These are phyloP conservation scores for Tinea trinotella DNA, from an alignment of 2,888 invertebrate species.

Conservation along the genomic window DNA sequence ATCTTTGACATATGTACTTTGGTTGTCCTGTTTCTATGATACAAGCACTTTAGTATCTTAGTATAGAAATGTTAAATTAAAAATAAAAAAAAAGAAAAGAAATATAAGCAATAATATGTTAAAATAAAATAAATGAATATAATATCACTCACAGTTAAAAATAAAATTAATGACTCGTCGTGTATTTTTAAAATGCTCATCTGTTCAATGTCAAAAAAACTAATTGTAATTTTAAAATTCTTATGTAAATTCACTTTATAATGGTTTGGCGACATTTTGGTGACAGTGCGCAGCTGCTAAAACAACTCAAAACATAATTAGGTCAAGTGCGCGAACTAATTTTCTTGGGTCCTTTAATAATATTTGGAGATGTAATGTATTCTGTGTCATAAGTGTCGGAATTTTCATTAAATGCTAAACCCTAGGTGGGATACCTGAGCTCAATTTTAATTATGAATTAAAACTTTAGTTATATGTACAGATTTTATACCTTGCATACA, in stretches of 20 bases:
- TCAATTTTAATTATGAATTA: slow-evolving; percentile 3
- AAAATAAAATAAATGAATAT: no score
- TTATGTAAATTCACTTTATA: background rate
- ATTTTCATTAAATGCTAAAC: slow-evolving; percentile 14
- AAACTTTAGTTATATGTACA: background rate
- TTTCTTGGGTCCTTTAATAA: slow-evolving; percentile 15
- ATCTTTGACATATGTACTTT: no score
- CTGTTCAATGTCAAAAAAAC: background rate
- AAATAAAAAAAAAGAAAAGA: no score
- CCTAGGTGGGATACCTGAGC: background rate
- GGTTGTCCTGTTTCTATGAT: no score
- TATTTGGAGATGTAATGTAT: slow-evolving; percentile 11
- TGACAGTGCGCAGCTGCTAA: slow-evolving; percentile 13
- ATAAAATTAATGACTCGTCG: no score
- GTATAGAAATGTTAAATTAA: no score
- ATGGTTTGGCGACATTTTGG: background rate
- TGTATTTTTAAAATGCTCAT: no score
- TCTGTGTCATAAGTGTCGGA: slow-evolving; percentile 15
- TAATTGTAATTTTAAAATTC: background rate
- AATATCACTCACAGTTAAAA: no score
- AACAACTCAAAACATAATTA: slow-evolving; percentile 12
- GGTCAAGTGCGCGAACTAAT: slow-evolving; percentile 11
- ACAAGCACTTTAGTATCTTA: no score
- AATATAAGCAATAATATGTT: no score
- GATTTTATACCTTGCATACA: background rate